Evolutionary conservation across 2,888 invertebrate genomes (phyloP).

Genomic region (Thumatha senex): DNA sequence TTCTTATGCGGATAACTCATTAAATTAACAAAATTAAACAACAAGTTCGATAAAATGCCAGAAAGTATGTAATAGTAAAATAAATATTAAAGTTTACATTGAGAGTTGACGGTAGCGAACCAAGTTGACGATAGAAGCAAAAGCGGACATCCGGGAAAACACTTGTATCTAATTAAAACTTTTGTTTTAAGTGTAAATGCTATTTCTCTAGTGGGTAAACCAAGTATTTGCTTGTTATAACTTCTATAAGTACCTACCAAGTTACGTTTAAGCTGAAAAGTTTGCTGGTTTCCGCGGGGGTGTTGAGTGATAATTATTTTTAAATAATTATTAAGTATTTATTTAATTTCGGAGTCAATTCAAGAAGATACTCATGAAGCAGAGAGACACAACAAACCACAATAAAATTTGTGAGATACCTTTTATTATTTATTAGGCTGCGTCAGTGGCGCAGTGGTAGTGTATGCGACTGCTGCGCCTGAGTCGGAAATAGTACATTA

Average conservation of each 20-base stretch:
- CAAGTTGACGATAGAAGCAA: constrained; percentile 18
- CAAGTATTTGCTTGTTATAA: constrained; percentile 55
- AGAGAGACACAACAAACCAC: no score
- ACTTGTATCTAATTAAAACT: constrained; percentile 56
- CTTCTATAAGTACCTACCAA: constrained; percentile 40
- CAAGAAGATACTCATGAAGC: no score
- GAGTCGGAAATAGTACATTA: no score
- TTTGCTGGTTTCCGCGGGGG: not conserved
- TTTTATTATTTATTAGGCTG: no score
- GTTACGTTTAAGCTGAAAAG: constrained; percentile 14
- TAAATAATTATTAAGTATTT: not conserved
- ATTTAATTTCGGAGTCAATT: no score
- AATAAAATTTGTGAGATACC: no score
- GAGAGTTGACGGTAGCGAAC: no score
- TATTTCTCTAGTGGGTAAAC: constrained; percentile 43
- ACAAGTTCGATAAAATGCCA: not conserved
- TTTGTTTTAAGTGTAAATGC: constrained; percentile 50
- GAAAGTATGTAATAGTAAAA: constrained; percentile 5
- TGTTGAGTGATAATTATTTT: not conserved
- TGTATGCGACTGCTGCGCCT: no score
- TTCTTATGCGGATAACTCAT: no score
- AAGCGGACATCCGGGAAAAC: constrained; percentile 32
- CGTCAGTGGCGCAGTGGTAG: no score
- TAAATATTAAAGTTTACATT: constrained; percentile 16
- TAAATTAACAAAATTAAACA: not conserved